phyloP scores from a whole-genome alignment of 2,797 vertebrate genomes.

The Acrossocheilus fasciatus region DNA sequence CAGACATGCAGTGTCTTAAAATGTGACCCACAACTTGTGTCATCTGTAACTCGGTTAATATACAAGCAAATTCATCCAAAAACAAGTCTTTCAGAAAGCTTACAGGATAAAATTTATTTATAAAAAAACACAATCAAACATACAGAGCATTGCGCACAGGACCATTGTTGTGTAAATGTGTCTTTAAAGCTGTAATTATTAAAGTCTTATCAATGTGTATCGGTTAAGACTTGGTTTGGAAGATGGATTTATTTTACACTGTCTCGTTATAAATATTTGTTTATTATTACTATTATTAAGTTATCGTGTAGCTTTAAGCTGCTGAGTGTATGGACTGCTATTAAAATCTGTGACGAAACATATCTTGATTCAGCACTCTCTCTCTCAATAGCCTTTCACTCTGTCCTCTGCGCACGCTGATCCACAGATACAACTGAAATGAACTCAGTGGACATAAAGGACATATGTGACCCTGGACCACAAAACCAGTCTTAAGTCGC shows the following conservation, averaged over 20 bases:
- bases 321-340: not conserved
- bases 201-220: not conserved
- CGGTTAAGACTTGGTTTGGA: not conserved
- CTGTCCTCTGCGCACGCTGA: not conserved
- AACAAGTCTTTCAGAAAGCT: not conserved
- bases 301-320: not conserved
- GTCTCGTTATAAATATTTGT: not conserved
- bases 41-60: not conserved
- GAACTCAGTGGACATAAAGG: not conserved
- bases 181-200: not conserved
- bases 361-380: not conserved
- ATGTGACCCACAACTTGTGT: constrained; percentile 40
- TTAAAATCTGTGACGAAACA: constrained; percentile 4
- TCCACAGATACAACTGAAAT: not conserved
- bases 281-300: not conserved
- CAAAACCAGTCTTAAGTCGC: too few species aligned
- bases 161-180: not conserved
- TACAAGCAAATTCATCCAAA: constrained; percentile 10
- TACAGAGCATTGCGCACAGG: not conserved
- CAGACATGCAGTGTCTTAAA: constrained; percentile 25
- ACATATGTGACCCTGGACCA: too few species aligned
- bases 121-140: too few species aligned
- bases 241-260: not conserved
- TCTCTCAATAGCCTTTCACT: not conserved
- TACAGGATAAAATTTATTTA: not conserved